Evolutionary conservation across 2,113 vertebrate genomes (phyloP), one percentile per base, ranked within the genome.

Genomic region (Erinaceus europaeus): DNA sequence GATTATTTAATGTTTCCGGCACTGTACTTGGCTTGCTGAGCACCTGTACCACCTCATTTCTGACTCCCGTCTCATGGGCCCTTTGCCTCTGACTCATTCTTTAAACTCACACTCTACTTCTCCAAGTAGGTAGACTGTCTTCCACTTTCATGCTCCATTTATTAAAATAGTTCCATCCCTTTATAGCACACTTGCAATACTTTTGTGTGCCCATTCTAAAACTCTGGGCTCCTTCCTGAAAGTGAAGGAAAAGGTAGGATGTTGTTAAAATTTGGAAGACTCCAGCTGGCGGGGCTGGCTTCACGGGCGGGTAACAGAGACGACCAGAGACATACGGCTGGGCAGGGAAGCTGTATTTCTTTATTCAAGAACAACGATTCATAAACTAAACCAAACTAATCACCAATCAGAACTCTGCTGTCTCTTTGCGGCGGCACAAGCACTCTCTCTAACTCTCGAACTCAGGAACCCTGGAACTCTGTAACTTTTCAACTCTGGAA

Each of bases 1-100:
- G 91, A 18, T 11, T 46, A 1, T 55, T 29, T 36, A 40, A 2
- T 5, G 29, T 2, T 0, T 0, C 1, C 2, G 27, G 13, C 3
- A 15, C 38, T 40, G 9, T 46, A 40, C 77, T 65, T 6, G n/a
- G 17, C 34, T 21, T 29, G 10, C 48, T 25, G 12, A 11, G 21
- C 14, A 40, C n/a, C 36, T 4, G 6, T 5, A 8, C 18, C 34
- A 42, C 40, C 20, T 74, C 23, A 4, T 23, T 29, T 77, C 46
- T n/a, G 8, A 18, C 10, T 68, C 32, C 5, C 32, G 2, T 15
- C 69, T 42, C 29, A 4, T 7, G 9, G 8, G 25, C 25, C 36
- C 21, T 85, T 34, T 50, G 27, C 15, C 25, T 40, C 32, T 65
- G 59, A 36, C 12, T 4, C 55, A 11, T 29, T 7, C 14, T n/a